phyloP scores from a whole-genome alignment of 2,113 vertebrate genomes.

The Psettodes erumei region DNA sequence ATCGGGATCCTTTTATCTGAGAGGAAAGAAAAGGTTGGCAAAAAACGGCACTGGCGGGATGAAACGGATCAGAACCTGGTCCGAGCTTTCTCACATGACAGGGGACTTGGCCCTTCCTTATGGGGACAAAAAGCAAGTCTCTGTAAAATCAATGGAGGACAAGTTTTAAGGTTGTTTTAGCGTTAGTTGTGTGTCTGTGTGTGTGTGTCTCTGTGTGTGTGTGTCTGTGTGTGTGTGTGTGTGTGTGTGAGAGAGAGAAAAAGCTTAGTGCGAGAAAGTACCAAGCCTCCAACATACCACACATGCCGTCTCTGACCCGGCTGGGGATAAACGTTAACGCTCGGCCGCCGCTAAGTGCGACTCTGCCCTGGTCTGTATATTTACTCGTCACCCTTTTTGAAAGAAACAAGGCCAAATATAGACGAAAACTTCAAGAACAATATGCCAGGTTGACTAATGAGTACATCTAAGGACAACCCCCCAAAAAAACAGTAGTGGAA shows the following conservation, averaged over 20 bases:
- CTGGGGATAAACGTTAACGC: constrained; percentile 53
- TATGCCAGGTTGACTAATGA: background rate
- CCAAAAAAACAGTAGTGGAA: no score
- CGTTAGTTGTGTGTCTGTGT: no score
- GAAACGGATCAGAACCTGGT: background rate
- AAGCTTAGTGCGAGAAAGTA: constrained; percentile 39
- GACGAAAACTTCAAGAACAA: constrained; percentile 2
- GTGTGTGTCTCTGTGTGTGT: background rate
- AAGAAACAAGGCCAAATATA: background rate
- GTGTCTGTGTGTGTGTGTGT: constrained; percentile 9
- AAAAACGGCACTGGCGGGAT: no score
- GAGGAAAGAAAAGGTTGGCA: background rate
- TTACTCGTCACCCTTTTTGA: background rate
- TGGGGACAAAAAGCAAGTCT: no score
- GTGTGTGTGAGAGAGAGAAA: background rate
- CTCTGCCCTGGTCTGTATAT: constrained; percentile 11
- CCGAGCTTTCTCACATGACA: background rate
- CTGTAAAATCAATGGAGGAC: no score
- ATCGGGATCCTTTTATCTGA: no score
- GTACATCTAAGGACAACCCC: background rate
- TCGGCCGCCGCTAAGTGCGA: constrained; percentile 13
- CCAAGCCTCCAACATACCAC: constrained; percentile 57
- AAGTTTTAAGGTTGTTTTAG: no score
- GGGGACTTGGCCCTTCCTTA: no score
- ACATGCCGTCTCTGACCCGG: constrained; percentile 55